A percentile compares a stretch with the other conserved stretches of the same genome.
Evolutionary conservation across 2,113 vertebrate genomes (phyloP).

Genomic region (Strix uralensis): DNA sequence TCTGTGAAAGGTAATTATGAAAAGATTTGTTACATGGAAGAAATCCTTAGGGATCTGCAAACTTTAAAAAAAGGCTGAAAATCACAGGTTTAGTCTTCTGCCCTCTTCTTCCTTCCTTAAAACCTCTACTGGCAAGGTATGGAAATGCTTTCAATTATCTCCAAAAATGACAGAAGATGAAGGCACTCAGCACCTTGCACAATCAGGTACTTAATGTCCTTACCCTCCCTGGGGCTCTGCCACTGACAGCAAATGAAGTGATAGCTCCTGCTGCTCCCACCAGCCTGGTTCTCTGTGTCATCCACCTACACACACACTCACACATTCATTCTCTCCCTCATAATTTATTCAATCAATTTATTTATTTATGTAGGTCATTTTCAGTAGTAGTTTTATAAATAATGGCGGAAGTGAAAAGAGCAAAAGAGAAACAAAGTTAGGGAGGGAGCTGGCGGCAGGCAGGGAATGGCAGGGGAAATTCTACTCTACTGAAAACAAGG

Average conservation of each 20-base stretch:
- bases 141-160: constrained; percentile 22
- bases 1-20: background rate
- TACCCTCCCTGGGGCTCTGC: background rate
- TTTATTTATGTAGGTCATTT: constrained; percentile 69
- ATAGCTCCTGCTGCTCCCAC: constrained; percentile 52
- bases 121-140: background rate
- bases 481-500: background rate
- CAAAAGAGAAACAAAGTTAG: background rate
- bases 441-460: background rate
- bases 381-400: constrained; percentile 45
- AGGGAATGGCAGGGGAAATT: background rate
- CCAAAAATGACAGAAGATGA: background rate
- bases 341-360: constrained; percentile 62
- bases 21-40: background rate
- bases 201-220: background rate
- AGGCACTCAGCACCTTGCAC: background rate
- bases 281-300: constrained; percentile 23
- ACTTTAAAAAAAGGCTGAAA: background rate
- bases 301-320: constrained; percentile 49
- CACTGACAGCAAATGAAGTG: constrained; percentile 20
- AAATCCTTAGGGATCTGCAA: background rate
- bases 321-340: constrained; percentile 34
- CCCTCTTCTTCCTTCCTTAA: background rate
- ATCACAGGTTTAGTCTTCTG: background rate
- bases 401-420: background rate